Evolutionary conservation across 1,140 invertebrate species (phyloP).

Genomic region (Acromyrmex heyeri): DNA sequence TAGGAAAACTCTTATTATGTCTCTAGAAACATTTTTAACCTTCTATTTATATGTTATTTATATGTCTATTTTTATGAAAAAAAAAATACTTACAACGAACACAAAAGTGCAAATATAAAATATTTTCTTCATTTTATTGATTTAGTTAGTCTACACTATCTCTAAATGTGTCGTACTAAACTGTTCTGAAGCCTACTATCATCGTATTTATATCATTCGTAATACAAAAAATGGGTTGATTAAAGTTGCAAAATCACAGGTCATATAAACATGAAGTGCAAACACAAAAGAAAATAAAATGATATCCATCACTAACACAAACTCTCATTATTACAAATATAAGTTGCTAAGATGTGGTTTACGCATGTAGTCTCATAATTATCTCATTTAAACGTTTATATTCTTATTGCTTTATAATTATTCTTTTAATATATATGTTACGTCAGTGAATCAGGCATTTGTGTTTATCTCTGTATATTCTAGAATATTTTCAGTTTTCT

Average conservation of each 20-base stretch:
- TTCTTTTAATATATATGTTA: neutral
- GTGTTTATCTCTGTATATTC: neutral
- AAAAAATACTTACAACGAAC: neutral
- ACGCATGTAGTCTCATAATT: neutral
- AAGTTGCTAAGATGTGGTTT: neutral
- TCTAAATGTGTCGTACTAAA: neutral
- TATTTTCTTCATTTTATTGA: neutral
- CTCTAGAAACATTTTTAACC: neutral
- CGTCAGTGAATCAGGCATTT: neutral
- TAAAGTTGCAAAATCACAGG: neutral
- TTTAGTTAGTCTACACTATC: neutral
- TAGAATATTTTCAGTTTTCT: neutral
- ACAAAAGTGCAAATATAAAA: neutral
- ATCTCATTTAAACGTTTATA: neutral
- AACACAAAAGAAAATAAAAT: neutral
- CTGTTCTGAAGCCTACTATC: neutral
- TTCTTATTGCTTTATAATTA: neutral
- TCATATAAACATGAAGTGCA: neutral
- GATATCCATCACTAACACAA: neutral
- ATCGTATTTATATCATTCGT: slow-evolving; percentile 15
- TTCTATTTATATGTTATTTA: neutral
- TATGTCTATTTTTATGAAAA: neutral
- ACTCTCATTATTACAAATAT: neutral
- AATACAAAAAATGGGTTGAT: neutral
- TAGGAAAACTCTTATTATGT: neutral